phyloP scores from a whole-genome alignment of 2,797 vertebrate species.

The Lagodon rhomboides region DNA sequence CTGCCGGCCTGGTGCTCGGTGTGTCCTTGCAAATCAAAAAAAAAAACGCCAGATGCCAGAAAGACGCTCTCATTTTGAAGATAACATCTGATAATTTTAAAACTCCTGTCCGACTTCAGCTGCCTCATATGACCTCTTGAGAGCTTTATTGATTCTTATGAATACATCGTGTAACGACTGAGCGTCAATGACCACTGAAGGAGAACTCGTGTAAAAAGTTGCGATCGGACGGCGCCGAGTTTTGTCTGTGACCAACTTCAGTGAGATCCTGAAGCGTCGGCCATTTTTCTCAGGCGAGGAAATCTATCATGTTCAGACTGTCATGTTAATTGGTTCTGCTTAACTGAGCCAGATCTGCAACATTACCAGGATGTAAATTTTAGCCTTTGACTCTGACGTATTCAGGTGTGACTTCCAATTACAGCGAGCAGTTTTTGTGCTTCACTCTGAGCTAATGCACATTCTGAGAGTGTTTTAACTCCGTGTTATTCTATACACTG shows the following conservation, averaged over 20 bases:
- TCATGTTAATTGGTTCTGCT: conserved; percentile 88
- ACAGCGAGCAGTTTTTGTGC: conserved; percentile 47
- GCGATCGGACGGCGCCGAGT: conserved; percentile 37
- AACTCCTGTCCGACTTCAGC: neutral
- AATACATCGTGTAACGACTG: neutral
- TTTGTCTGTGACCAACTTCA: conserved; percentile 60
- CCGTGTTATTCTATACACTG: no score
- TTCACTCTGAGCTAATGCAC: conserved; percentile 53
- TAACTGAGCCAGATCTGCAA: conserved; percentile 81
- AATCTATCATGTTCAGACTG: conserved; percentile 85
- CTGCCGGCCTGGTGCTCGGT: conserved; percentile 1
- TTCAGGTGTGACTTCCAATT: conserved; percentile 85
- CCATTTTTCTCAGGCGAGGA: conserved; percentile 67
- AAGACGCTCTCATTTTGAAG: conserved; percentile 11
- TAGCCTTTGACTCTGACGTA: conserved; percentile 79
- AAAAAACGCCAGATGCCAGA: neutral
- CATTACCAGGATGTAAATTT: conserved; percentile 81
- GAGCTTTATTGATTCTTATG: conserved; percentile 1
- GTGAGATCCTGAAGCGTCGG: conserved; percentile 52
- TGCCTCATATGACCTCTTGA: conserved; percentile 10
- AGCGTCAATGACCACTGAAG: neutral
- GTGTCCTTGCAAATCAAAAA: conserved; percentile 18
- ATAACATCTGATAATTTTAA: neutral
- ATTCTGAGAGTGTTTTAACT: conserved; percentile 27
- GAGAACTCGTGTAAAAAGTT: neutral